Evolutionary conservation across 1,140 invertebrate species (phyloP).

Genomic region (Orius insidiosus): DNA sequence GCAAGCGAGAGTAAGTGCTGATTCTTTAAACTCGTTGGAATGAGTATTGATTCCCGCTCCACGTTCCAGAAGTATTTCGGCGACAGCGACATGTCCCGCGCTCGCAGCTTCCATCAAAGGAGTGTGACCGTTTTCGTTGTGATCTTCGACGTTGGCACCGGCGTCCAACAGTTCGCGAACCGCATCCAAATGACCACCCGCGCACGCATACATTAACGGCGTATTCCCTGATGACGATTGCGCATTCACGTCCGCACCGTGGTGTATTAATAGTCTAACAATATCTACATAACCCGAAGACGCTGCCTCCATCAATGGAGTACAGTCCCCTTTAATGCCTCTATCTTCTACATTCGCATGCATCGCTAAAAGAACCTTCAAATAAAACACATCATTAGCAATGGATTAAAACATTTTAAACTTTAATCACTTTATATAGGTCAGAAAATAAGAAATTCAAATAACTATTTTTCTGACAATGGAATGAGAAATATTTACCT

Average conservation of each 20-base stretch:
- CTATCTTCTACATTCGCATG: conserved; percentile 93
- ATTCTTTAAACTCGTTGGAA: conserved; percentile 97
- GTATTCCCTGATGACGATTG: conserved; percentile 84
- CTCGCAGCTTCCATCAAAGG: conserved; percentile 97
- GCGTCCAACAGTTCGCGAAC: conserved; percentile 74
- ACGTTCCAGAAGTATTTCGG: conserved; percentile 76
- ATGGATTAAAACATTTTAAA: too few species aligned
- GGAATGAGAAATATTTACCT: conserved; percentile 33
- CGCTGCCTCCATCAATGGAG: conserved; percentile 92
- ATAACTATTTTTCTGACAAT: too few species aligned
- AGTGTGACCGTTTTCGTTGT: conserved; percentile 98
- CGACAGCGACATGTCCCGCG: conserved; percentile 87
- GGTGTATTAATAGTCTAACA: conserved; percentile 73
- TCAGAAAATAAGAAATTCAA: too few species aligned
- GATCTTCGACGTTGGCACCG: conserved; percentile 91
- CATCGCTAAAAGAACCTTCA: conserved; percentile 82
- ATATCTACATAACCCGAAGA: conserved; percentile 89
- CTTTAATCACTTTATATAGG: too few species aligned
- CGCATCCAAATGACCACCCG: conserved; percentile 85
- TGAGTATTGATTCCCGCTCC: conserved; percentile 96
- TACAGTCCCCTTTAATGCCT: conserved; percentile 88
- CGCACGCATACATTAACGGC: conserved; percentile 96
- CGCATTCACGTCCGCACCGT: conserved; percentile 90
- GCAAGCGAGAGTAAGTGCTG: conserved; percentile 85
- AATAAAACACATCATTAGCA: conserved; percentile 12